Percentiles rank a stretch among this genome's conserved stretches.
These are phyloP conservation scores for Cottoperca gobio DNA, from an alignment of 2,797 vertebrate species.

Conservation along the genomic window DNA sequence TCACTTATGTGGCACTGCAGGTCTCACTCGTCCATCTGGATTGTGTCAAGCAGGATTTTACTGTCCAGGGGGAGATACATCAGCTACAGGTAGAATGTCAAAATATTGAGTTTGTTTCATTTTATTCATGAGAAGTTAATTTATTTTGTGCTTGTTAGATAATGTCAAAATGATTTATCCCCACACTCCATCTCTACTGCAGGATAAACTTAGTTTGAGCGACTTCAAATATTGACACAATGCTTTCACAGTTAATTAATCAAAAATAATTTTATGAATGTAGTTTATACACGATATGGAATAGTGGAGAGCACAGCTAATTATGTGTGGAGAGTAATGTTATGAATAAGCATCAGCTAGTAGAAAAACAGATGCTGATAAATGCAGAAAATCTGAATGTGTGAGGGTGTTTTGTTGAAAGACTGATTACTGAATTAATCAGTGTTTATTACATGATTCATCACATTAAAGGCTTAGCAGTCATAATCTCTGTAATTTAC, in stretches of 20 bases:
- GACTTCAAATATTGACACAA: neutral
- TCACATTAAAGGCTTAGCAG: constrained; percentile 50
- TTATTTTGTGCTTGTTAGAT: neutral
- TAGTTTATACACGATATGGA: constrained; percentile 11
- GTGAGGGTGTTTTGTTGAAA: constrained; percentile 58
- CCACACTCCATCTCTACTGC: neutral
- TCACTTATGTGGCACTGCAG: constrained; percentile 85
- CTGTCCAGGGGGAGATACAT: constrained; percentile 86
- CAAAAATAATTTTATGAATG: neutral
- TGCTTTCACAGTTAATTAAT: neutral
- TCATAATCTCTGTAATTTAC: constrained; percentile 58
- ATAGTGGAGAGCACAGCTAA: constrained; percentile 8
- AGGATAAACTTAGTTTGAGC: neutral
- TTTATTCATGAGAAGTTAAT: neutral
- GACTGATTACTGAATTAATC: constrained; percentile 63
- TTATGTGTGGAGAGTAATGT: constrained; percentile 26
- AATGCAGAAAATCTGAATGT: constrained; percentile 45
- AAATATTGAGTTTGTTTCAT: constrained; percentile 1
- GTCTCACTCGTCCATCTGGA: constrained; percentile 88
- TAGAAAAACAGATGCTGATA: constrained; percentile 53
- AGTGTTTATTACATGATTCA: constrained; percentile 47
- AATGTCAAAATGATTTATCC: neutral
- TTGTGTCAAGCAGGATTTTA: constrained; percentile 89
- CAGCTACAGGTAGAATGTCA: constrained; percentile 78
- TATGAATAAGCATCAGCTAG: constrained; percentile 45